These are phyloP conservation scores for Caenorhabditis sp. DNA, from an alignment of 2,888 invertebrate genomes.

Conservation along the genomic window DNA sequence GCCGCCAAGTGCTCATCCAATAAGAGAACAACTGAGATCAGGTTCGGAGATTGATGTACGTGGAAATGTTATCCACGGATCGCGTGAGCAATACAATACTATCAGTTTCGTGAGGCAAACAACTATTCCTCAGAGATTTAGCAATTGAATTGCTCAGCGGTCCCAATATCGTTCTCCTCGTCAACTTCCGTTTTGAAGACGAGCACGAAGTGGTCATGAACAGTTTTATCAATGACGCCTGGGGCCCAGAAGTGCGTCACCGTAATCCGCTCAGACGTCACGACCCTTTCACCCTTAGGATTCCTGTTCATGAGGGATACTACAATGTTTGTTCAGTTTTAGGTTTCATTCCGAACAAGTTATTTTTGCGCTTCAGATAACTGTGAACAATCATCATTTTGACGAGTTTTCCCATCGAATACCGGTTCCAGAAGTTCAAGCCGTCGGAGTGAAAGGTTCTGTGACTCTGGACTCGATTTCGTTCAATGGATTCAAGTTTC, in stretches of 20 bases:
- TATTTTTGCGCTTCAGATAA: conserved; percentile 52
- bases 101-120: too few relatives aligned
- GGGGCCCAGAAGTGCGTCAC: conserved; percentile 64
- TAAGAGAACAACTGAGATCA: conserved; percentile 51
- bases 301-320: conserved; percentile 63
- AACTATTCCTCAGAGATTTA: conserved; percentile 63
- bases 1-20: conserved; percentile 38
- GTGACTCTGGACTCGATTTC: conserved; percentile 58
- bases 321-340: conserved; percentile 58
- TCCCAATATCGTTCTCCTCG: conserved; percentile 65
- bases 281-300: conserved; percentile 61
- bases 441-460: conserved; percentile 63
- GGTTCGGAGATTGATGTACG: conserved; percentile 59
- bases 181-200: conserved; percentile 66
- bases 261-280: conserved; percentile 62
- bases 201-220: conserved; percentile 63
- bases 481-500: conserved; percentile 66
- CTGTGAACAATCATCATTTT: conserved; percentile 64
- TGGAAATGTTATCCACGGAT: conserved; percentile 55
- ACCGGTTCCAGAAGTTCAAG: conserved; percentile 65
- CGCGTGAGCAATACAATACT: conserved; percentile 55
- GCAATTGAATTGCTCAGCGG: conserved; percentile 68
- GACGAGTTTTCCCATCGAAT: conserved; percentile 64
- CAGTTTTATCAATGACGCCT: conserved; percentile 48
- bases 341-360: neutral